Evolutionary conservation across 2,797 vertebrate genomes (phyloP), one percentile per base, ranked within the genome.

Genomic region (Enteromius treurensis): DNA sequence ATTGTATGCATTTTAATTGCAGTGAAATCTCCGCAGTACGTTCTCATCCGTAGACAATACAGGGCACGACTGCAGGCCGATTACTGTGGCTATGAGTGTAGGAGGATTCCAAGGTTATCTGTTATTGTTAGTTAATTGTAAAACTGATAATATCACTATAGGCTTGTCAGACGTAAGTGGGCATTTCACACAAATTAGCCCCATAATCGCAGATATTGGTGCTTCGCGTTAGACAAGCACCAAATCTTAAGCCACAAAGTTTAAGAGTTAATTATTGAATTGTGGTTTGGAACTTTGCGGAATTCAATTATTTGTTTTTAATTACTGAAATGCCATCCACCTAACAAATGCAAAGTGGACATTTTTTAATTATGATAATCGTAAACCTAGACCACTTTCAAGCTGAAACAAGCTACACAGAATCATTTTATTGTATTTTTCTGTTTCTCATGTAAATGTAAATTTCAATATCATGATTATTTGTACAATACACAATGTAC

Each of bases 1-100:
- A 95, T 94, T 93, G 93, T 93, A 94, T 95, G 94, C 94, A 94
- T 95, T 93, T 95, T 96, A 95, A 96, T 95, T 95, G 94, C 93
- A 91, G 89, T 93, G 93, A 95, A 95, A 94, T 95, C 95, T 94
- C 94, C 88, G 90, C 92, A 94, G 94, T 95, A 91, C 92, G 89
- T 93, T 93, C 79, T 60, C 78, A 82, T 84, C 86, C 85, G 68
- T 85, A 87, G 81, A 87, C 85, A 81, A 85, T 86, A 80, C 78
- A 92, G 87, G 88, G 81, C 85, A 87, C 86, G 74, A 87, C 88
- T 70, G 82, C 91, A 89, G 91, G 91, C 89, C 90, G 90, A 93
- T 94, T 92, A 93, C 91, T 89, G 87, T 89, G 86, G 87, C 88
- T 88, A 86, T 64, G 74, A 83, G 90, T 92, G 90, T 91, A 90